Conservation (phyloP, 2,113 vertebrate species). For the Heloderma charlesbogerti region DNA sequence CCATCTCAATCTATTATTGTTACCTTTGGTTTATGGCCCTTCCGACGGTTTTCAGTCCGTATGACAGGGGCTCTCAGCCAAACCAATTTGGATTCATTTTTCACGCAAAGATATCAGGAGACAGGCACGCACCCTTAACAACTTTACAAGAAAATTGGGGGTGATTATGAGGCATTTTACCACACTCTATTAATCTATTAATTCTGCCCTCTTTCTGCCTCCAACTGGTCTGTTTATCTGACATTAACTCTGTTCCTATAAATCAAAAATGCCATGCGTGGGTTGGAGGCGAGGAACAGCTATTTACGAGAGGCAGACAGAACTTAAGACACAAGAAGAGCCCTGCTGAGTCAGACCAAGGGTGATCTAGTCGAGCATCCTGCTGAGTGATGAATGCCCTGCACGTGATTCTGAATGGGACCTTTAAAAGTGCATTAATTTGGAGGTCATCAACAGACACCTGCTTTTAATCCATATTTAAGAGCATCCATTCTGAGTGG, state of each 20-base stretch:
- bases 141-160: constrained; percentile 65
- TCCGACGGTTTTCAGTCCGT: constrained; percentile 47
- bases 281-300: not conserved
- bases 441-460: not conserved
- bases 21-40: constrained; percentile 65
- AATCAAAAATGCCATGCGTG: constrained; percentile 1
- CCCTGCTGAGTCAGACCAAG: not conserved
- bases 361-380: too few species aligned
- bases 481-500: not conserved
- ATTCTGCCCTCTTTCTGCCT: not conserved
- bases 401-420: not conserved
- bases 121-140: constrained; percentile 35
- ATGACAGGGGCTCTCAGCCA: constrained; percentile 58
- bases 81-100: constrained; percentile 68
- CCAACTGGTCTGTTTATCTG: not conserved
- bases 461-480: not conserved
- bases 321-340: not conserved
- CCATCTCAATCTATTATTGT: constrained; percentile 61
- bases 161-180: constrained; percentile 53
- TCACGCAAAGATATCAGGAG: constrained; percentile 59
- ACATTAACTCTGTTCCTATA: not conserved
- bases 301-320: not conserved
- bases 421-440: not conserved
- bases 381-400: not conserved
- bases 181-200: constrained; percentile 34